phyloP scores from a whole-genome alignment of 2,797 vertebrate species.

The Lepus oiostolus region DNA sequence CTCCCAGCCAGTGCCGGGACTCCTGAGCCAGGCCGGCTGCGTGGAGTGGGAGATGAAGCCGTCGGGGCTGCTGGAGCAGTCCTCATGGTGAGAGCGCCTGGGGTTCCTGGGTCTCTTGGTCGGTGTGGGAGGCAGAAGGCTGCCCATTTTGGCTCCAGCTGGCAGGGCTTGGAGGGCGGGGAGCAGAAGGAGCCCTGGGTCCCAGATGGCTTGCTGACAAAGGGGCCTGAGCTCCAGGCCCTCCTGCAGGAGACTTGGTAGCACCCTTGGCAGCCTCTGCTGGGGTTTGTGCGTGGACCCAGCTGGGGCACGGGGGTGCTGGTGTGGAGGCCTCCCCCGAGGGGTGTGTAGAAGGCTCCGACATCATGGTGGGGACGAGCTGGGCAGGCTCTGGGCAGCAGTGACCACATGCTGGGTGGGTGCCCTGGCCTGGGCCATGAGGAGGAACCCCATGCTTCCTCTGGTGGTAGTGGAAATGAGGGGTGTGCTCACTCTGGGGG shows the following conservation, averaged over 20 bases:
- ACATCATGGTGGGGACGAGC: constrained; percentile 68
- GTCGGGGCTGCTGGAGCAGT: background rate
- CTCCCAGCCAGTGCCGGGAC: background rate
- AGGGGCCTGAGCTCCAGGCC: background rate
- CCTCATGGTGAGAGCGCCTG: constrained; percentile 69
- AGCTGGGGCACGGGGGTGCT: background rate
- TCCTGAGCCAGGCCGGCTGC: constrained; percentile 9
- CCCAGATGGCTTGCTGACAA: background rate
- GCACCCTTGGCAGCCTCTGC: rapidly evolving
- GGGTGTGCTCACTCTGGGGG: too few species aligned
- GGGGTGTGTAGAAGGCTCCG: background rate
- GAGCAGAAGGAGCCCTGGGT: too few species aligned
- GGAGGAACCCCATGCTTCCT: background rate
- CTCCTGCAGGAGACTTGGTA: background rate
- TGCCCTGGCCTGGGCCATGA: background rate
- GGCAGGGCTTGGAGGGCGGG: background rate
- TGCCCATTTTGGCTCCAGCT: background rate
- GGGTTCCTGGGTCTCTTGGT: constrained; percentile 82
- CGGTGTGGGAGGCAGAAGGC: constrained; percentile 64
- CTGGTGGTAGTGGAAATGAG: too few species aligned
- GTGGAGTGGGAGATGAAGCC: background rate
- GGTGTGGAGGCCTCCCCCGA: background rate
- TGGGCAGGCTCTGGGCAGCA: constrained; percentile 95
- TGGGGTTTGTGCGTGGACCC: background rate
- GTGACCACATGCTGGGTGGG: constrained; percentile 90